These are phyloP conservation scores for Cephus pygmeus DNA, from an alignment of 2,888 invertebrate species.

Conservation along the genomic window DNA sequence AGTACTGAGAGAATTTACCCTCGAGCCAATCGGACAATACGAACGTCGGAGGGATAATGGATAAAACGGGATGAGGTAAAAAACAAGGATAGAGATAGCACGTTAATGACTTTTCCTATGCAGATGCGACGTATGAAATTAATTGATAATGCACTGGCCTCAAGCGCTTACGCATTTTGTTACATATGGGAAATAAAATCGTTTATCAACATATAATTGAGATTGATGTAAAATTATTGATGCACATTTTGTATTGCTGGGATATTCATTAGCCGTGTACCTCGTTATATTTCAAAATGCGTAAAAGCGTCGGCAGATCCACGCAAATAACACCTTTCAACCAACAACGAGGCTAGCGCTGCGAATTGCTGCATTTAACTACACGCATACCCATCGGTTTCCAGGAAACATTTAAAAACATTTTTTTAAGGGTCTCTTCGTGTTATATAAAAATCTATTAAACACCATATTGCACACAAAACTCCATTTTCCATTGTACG, in stretches of 20 bases:
- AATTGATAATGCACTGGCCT: background rate
- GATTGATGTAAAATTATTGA: constrained; percentile 31
- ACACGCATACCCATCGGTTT: background rate
- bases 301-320: constrained; percentile 36
- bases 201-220: constrained; percentile 31
- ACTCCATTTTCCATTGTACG: too few relatives aligned
- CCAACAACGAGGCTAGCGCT: constrained; percentile 32
- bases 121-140: background rate
- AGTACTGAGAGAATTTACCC: background rate
- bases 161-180: background rate
- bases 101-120: background rate
- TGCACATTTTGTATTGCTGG: constrained; percentile 15
- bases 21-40: background rate
- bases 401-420: background rate
- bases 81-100: background rate
- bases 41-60: background rate
- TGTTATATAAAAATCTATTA: background rate
- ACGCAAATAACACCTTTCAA: constrained; percentile 40
- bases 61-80: constrained; percentile 12
- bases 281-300: constrained; percentile 35
- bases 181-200: background rate
- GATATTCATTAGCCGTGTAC: constrained; percentile 1
- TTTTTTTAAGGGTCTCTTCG: background rate
- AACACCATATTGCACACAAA: too few relatives aligned
- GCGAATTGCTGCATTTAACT: background rate